Evolutionary conservation across 2,113 vertebrate species (phyloP), one percentile per base, ranked within the genome.

Genomic region (Menidia beryllina): DNA sequence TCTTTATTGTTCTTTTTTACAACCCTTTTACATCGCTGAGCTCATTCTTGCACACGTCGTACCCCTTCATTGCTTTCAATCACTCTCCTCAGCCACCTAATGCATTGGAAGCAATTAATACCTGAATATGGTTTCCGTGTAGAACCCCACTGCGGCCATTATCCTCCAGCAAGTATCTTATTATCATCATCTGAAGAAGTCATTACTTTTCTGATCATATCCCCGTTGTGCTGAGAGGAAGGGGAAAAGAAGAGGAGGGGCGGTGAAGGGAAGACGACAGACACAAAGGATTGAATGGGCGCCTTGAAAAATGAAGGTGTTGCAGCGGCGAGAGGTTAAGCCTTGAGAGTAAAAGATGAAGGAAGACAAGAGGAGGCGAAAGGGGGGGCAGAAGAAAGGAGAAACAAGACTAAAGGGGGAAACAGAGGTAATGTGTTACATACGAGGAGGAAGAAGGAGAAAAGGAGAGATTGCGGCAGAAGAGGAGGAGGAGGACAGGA

Each of bases 171-270:
- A 27, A 79, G 69, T 57, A 51, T 68, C 82, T 59, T 69, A 84
- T 86, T 77, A 74, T 67, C 50, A 66, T 81, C 51, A 47, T 60
- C 64, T 47, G 39, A 20, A 53, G 51, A 59, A 81, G 78, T 82
- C 79, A 88, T 86, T 82, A 71, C 53, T 60, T 48, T 41, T 43
- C 59, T 66, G 82, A 90, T 86, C 61, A 45, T 52, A 72, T 86
- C 69, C 13, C 49, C 70, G 27, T 41, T 55, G 24, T 59, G 24
- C 55, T 12, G 52, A 61, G 38, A 66, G 39, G 50, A 43, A 52
- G 38, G 45, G n/a, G 75, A 55, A 43, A 9, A 9, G 49, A 25
- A 19, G 20, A 34, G 8, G 7, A 21, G 7, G 21, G 43, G 2
- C 8, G 43, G 59, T 52, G 54, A 57, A 34, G 21, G 19, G 43